phyloP scores from a whole-genome alignment of 2,888 invertebrate genomes.

The Drosophila neutralis region DNA sequence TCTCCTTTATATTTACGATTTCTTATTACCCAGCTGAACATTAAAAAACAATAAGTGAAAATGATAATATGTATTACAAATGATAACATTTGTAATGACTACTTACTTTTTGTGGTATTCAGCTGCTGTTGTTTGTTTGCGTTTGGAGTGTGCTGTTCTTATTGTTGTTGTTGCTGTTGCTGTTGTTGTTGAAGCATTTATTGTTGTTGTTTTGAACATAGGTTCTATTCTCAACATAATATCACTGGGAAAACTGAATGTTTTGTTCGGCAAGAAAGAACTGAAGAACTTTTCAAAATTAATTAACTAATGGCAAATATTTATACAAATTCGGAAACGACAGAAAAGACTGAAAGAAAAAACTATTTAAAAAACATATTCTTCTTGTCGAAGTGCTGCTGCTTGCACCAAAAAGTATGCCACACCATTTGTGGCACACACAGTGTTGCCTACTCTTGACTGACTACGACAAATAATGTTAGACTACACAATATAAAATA shows the following conservation, averaged over 20 bases:
- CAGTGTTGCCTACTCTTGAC: slow-evolving; percentile 37
- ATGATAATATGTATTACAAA: too few relatives aligned
- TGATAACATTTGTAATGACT: too few relatives aligned
- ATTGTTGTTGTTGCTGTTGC: not conserved
- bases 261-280: slow-evolving; percentile 31
- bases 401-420: slow-evolving; percentile 27
- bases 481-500: slow-evolving; percentile 29
- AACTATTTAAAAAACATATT: slow-evolving; percentile 73
- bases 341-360: slow-evolving; percentile 20
- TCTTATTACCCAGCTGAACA: too few relatives aligned
- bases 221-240: slow-evolving; percentile 64
- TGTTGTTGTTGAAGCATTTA: slow-evolving; percentile 26
- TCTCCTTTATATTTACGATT: slow-evolving; percentile 87
- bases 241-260: slow-evolving; percentile 59
- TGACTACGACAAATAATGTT: slow-evolving; percentile 31
- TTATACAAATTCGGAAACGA: slow-evolving; percentile 66
- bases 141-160: slow-evolving; percentile 31
- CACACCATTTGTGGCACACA: slow-evolving; percentile 6
- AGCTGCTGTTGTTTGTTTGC: slow-evolving; percentile 23
- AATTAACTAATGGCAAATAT: slow-evolving; percentile 46
- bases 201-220: slow-evolving; percentile 36
- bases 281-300: slow-evolving; percentile 8
- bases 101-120: too few relatives aligned
- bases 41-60: too few relatives aligned
- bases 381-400: slow-evolving; percentile 23